These are phyloP conservation scores for Sandelia bainsii DNA, from an alignment of 2,797 vertebrate genomes.

Conservation along the genomic window DNA sequence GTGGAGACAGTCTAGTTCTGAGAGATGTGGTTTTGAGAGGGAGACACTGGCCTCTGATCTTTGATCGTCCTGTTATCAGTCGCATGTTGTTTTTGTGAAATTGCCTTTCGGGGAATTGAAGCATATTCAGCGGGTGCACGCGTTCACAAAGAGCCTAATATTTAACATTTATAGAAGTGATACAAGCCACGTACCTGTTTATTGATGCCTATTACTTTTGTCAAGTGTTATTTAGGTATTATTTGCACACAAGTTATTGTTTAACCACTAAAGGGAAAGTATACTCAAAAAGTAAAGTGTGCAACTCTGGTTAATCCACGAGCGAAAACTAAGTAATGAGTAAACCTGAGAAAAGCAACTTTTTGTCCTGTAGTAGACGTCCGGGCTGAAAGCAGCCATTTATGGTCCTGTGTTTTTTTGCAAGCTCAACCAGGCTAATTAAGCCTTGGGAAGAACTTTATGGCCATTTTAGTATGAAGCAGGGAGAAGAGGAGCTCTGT, in stretches of 20 bases:
- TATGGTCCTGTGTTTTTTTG: slow-evolving; percentile 34
- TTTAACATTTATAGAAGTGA: too few species aligned
- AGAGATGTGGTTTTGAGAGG: not conserved
- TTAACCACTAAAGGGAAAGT: not conserved
- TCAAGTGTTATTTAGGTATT: too few species aligned
- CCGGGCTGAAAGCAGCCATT: slow-evolving; percentile 33
- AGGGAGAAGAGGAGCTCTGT: slow-evolving; percentile 6
- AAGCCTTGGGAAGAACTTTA: slow-evolving; percentile 17
- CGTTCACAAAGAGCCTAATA: too few species aligned
- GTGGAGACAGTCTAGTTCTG: not conserved
- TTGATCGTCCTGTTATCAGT: not conserved
- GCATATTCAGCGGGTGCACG: not conserved
- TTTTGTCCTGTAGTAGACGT: not conserved
- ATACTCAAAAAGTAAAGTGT: not conserved
- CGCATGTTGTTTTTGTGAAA: not conserved
- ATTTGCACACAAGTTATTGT: not conserved
- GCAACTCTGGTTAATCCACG: not conserved
- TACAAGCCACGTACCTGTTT: too few species aligned
- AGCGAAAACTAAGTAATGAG: slow-evolving; percentile 34
- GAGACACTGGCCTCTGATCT: slow-evolving; percentile 5
- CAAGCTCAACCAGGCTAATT: slow-evolving; percentile 40
- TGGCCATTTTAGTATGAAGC: slow-evolving; percentile 20
- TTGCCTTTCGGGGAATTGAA: slow-evolving; percentile 2
- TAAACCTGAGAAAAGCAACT: slow-evolving; percentile 29
- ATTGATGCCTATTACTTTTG: too few species aligned